A percentile compares a stretch with the other conserved stretches of the same genome.
phyloP scores from a whole-genome alignment of 2,797 vertebrate genomes.

The Syndactyla subalaris region DNA sequence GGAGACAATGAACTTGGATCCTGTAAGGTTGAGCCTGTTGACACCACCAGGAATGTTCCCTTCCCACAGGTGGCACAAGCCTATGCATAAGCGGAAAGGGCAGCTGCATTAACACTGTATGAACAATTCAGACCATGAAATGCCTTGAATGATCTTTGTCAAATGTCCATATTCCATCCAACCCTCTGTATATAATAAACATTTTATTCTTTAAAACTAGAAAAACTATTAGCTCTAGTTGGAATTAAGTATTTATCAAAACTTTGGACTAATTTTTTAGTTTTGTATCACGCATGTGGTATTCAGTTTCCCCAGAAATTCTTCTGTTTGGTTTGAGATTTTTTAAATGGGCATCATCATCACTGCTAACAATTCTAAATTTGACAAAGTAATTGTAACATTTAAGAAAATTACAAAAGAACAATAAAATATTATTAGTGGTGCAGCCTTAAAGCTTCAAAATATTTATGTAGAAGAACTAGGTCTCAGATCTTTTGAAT shows the following conservation, averaged over 20 bases:
- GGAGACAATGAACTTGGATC: not conserved
- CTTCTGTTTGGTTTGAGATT: not conserved
- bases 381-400: not conserved
- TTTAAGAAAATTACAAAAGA: not conserved
- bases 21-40: not conserved
- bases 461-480: not conserved
- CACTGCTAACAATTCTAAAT: not conserved
- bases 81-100: accelerated
- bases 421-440: not conserved
- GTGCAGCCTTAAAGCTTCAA: not conserved
- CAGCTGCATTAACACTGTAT: not conserved
- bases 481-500: not conserved
- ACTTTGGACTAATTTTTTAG: not conserved
- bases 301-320: not conserved
- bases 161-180: not conserved
- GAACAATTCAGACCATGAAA: not conserved
- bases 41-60: not conserved
- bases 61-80: not conserved
- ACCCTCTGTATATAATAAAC: not conserved
- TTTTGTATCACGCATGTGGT: not conserved
- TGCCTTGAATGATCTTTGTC: not conserved
- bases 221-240: not conserved
- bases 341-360: not conserved
- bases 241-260: not conserved
- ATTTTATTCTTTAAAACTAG: not conserved